phyloP scores from a whole-genome alignment of 1,140 invertebrate genomes.

The Marisa cornuarietis region DNA sequence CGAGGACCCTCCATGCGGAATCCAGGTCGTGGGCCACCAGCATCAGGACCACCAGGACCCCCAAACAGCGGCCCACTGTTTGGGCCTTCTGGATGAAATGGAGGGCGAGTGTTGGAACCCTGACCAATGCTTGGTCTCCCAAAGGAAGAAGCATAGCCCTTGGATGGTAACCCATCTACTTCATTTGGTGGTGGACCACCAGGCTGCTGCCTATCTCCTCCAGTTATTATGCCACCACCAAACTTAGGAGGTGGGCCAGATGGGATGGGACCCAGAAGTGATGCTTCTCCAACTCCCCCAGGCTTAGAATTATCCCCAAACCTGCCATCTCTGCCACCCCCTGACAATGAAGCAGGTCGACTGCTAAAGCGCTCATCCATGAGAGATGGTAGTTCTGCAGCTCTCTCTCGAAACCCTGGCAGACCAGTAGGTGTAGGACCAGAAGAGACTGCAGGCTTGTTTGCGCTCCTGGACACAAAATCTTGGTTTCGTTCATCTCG shows the following conservation, averaged over 20 bases:
- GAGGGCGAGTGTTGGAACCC: background rate
- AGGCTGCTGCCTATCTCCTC: background rate
- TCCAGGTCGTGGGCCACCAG: slow-evolving; percentile 11
- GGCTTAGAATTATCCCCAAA: background rate
- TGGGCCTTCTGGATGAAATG: slow-evolving; percentile 6
- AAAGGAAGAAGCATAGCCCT: background rate
- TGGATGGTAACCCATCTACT: background rate
- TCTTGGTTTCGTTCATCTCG: background rate
- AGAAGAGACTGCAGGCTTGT: no score
- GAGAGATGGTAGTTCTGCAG: slow-evolving; percentile 15
- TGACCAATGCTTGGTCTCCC: background rate
- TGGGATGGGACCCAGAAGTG: slow-evolving; percentile 10
- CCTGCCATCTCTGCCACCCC: background rate
- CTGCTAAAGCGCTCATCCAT: slow-evolving; percentile 10
- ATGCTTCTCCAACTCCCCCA: background rate
- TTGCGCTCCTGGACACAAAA: no score
- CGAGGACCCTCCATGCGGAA: slow-evolving; percentile 19
- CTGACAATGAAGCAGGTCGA: slow-evolving; percentile 1
- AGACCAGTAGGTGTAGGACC: no score
- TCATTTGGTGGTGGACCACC: background rate
- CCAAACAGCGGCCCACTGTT: background rate
- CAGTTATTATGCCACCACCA: background rate
- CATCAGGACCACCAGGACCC: slow-evolving; percentile 2
- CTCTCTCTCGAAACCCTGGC: no score
- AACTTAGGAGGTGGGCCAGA: slow-evolving; percentile 12